These are phyloP conservation scores for Axis porcinus DNA, from an alignment of 2,113 vertebrate species.

Conservation along the genomic window DNA sequence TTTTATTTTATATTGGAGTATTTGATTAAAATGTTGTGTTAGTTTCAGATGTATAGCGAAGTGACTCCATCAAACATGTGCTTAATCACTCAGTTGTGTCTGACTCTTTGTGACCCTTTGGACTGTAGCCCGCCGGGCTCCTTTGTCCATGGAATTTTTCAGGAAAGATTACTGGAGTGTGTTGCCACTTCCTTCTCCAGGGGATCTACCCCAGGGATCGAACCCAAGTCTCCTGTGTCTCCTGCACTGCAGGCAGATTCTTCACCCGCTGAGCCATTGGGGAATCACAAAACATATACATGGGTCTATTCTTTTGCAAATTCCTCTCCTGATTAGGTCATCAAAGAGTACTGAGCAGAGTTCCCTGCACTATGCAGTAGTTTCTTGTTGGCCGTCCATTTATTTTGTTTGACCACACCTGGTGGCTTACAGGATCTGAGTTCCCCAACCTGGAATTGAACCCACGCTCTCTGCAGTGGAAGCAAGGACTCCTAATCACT, in stretches of 20 bases:
- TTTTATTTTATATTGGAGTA: neutral
- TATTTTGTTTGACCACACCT: neutral
- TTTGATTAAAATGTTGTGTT: neutral
- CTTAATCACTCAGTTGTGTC: neutral
- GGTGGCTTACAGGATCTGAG: neutral
- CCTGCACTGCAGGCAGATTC: neutral
- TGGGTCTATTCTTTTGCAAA: neutral
- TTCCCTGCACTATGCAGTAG: neutral
- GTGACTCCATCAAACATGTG: neutral
- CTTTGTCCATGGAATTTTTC: neutral
- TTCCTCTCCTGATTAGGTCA: neutral
- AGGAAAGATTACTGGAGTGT: neutral
- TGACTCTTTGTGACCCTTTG: neutral
- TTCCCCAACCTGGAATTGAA: neutral
- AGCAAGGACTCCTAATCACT: neutral
- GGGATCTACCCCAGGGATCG: neutral
- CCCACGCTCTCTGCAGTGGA: neutral
- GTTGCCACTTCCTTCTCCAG: neutral
- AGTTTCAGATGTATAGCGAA: neutral
- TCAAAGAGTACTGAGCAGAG: neutral
- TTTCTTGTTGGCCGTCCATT: neutral
- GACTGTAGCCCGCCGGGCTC: neutral
- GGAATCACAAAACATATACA: neutral
- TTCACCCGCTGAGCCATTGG: neutral
- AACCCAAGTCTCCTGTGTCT: neutral